A percentile compares a stretch with the other conserved stretches of the same genome.
Conservation (phyloP, 2,113 vertebrate genomes). For the Nipponia nippon region DNA sequence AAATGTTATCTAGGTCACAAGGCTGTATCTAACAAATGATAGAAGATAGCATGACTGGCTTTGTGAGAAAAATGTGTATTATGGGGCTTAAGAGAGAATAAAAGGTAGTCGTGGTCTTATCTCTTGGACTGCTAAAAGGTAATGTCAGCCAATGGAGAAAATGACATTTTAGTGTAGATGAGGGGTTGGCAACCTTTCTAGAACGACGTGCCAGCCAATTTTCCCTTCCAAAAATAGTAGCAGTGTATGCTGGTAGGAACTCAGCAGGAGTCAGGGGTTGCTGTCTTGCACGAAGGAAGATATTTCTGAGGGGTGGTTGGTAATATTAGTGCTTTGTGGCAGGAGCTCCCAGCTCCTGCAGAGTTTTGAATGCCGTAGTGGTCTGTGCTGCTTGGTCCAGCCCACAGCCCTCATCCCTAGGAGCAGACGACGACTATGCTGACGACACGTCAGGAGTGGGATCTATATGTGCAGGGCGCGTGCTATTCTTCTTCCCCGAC, state of each 20-base stretch:
- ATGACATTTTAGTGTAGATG: slow-evolving; percentile 3
- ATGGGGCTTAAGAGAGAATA: not conserved
- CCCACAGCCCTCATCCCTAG: not conserved
- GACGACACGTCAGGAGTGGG: not conserved
- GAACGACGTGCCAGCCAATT: not conserved
- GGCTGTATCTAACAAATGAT: not conserved
- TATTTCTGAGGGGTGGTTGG: not conserved
- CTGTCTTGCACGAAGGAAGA: slow-evolving; percentile 16
- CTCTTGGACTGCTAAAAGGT: not conserved
- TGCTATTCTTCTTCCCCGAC: not conserved
- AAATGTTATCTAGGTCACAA: not conserved
- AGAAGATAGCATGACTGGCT: not conserved
- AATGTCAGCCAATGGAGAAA: not conserved
- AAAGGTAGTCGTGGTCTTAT: not conserved
- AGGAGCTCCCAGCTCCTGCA: not conserved
- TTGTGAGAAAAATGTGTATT: not conserved
- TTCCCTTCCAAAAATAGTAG: slow-evolving; percentile 38
- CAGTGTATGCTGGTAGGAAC: not conserved
- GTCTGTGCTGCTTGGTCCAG: not conserved
- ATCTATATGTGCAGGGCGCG: not conserved
- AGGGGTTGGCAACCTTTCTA: slow-evolving; percentile 40
- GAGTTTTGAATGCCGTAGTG: not conserved
- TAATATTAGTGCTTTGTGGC: not conserved
- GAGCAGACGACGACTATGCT: not conserved
- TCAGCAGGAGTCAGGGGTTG: not conserved